Evolutionary conservation across 2,888 invertebrate genomes (phyloP).

Genomic region (Drosophila mayaguana): DNA sequence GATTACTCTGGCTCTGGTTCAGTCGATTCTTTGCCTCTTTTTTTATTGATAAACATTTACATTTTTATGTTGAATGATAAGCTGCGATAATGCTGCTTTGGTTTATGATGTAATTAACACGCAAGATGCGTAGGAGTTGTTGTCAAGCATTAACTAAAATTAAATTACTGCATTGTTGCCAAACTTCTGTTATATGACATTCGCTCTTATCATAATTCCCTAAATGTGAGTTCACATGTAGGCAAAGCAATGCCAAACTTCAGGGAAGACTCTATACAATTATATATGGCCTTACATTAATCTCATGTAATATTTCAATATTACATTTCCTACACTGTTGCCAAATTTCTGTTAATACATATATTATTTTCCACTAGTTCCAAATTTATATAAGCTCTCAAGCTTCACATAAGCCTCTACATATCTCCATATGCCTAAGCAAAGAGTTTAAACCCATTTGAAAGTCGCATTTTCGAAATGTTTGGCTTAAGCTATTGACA

Average conservation of each 20-base stretch:
- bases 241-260: not conserved
- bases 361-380: not conserved
- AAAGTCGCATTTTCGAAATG: conserved; percentile 1
- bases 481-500: conserved; percentile 5
- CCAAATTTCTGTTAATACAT: not conserved
- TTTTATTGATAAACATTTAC: conserved; percentile 22
- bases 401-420: not conserved
- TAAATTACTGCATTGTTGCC: conserved; percentile 2
- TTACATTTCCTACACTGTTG: not conserved
- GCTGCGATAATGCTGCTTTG: too few relatives aligned
- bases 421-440: not conserved
- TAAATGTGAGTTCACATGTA: not conserved
- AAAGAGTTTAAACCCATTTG: not conserved
- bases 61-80: conserved; percentile 1
- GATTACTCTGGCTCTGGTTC: conserved; percentile 61
- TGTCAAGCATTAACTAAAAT: conserved; percentile 10
- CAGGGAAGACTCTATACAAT: not conserved
- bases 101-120: conserved; percentile 30
- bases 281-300: not conserved
- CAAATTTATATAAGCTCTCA: not conserved
- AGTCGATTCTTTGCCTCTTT: conserved; percentile 19
- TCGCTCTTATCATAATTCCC: not conserved
- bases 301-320: not conserved
- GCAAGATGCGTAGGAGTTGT: not conserved
- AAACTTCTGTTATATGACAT: conserved; percentile 6